Evolutionary conservation across 2,797 vertebrate species (phyloP).

Genomic region (Craterocephalus amniculus): DNA sequence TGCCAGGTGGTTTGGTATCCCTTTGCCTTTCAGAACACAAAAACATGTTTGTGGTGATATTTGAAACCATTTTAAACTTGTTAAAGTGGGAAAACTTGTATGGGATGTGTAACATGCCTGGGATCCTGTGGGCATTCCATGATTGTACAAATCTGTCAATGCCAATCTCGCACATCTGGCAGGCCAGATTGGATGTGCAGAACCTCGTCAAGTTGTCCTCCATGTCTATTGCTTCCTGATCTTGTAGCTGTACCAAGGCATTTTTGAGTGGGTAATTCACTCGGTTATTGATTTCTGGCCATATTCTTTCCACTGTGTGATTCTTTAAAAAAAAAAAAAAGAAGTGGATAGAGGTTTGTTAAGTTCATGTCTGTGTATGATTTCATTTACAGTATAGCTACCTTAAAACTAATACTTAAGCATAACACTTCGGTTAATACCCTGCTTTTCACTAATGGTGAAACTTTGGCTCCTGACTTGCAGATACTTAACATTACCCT

Average conservation of each 20-base stretch:
- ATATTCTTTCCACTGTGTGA: no score
- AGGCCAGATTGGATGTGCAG: neutral
- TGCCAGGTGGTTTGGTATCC: neutral
- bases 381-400: no score
- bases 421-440: neutral
- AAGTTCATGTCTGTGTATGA: no score
- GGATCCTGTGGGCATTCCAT: neutral
- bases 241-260: neutral
- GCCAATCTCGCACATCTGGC: neutral
- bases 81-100: neutral
- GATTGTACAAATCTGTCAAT: neutral
- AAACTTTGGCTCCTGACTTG: neutral
- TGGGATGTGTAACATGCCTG: neutral
- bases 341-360: no score
- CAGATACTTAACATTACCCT: neutral
- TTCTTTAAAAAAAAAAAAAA: no score
- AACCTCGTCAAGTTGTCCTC: neutral
- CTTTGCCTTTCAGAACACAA: neutral
- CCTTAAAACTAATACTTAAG: neutral
- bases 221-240: neutral
- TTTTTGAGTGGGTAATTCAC: no score
- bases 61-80: neutral
- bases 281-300: no score
- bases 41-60: neutral
- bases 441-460: neutral